These are phyloP conservation scores for Tautogolabrus adspersus DNA, from an alignment of 2,113 vertebrate genomes.

Conservation along the genomic window DNA sequence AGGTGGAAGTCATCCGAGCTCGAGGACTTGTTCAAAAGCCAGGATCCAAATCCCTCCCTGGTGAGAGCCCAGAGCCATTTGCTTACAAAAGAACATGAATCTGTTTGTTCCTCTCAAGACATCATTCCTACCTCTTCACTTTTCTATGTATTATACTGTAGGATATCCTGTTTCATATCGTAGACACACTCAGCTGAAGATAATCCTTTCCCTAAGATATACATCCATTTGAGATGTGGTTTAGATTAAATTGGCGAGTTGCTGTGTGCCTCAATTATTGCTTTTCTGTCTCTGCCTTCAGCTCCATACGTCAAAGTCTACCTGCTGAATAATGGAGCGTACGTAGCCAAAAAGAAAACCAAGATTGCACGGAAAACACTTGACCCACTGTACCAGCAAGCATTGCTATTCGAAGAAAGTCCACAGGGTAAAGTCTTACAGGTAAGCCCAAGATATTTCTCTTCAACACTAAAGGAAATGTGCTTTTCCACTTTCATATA, in stretches of 20 bases:
- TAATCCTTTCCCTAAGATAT: background rate
- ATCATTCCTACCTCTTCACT: background rate
- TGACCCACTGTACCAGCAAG: slow-evolving; percentile 97
- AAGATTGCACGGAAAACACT: slow-evolving; percentile 98
- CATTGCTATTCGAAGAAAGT: slow-evolving; percentile 95
- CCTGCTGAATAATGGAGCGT: slow-evolving; percentile 95
- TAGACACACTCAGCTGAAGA: background rate
- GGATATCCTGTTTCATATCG: background rate
- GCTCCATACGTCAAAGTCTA: slow-evolving; percentile 99
- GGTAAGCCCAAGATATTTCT: slow-evolving; percentile 81
- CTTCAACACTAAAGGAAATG: background rate
- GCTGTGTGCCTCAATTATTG: slow-evolving; percentile 28
- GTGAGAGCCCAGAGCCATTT: slow-evolving; percentile 76
- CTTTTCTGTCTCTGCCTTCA: slow-evolving; percentile 74
- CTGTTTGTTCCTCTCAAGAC: background rate
- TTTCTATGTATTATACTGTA: background rate
- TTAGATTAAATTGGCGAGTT: background rate
- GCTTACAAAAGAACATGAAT: background rate
- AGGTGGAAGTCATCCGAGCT: slow-evolving; percentile 98
- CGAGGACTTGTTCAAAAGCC: slow-evolving; percentile 95
- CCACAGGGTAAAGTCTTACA: slow-evolving; percentile 98
- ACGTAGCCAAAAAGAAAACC: slow-evolving; percentile 99
- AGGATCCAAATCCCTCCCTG: slow-evolving; percentile 96
- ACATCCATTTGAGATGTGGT: slow-evolving; percentile 11
- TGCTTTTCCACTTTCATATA: background rate